Evolutionary conservation across 2,888 invertebrate genomes (phyloP).

Genomic region (Drosophila hamatofila): DNA sequence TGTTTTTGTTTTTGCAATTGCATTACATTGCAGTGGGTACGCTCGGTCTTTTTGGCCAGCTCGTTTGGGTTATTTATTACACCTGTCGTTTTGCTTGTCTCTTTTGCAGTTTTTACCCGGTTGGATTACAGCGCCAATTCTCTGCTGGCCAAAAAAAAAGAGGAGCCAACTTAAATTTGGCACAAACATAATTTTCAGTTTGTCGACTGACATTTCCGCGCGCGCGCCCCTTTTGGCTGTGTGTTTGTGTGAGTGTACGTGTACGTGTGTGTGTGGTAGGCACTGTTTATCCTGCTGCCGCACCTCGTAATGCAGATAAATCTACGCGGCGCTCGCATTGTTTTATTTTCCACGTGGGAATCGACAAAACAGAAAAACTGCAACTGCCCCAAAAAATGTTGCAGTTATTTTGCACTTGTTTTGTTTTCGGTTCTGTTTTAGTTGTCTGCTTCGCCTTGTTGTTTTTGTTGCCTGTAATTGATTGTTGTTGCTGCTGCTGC

Average conservation of each 20-base stretch:
- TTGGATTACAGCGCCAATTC: conserved; percentile 58
- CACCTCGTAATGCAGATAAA: conserved; percentile 69
- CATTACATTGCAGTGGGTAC: conserved; percentile 32
- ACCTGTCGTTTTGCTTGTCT: conserved; percentile 73
- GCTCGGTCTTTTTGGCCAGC: conserved; percentile 51
- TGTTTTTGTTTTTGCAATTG: conserved; percentile 18
- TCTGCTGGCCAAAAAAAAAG: conserved; percentile 49
- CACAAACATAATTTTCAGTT: conserved; percentile 80
- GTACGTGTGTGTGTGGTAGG: conserved; percentile 22
- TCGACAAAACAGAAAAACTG: conserved; percentile 45
- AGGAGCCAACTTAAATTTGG: conserved; percentile 71
- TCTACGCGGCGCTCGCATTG: conserved; percentile 67
- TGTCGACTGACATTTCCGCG: conserved; percentile 76
- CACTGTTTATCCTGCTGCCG: conserved; percentile 54
- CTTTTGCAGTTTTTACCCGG: conserved; percentile 29
- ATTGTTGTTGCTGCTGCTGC: conserved; percentile 42
- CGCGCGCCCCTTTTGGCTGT: conserved; percentile 5
- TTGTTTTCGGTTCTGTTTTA: conserved; percentile 41
- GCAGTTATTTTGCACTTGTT: conserved; percentile 50
- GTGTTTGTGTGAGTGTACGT: conserved; percentile 22
- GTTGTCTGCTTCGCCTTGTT: conserved; percentile 29
- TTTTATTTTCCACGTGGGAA: conserved; percentile 80
- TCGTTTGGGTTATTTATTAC: conserved; percentile 76
- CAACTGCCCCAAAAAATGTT: conserved; percentile 56
- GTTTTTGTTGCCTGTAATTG: conserved; percentile 42